phyloP scores from a whole-genome alignment of 2,797 vertebrate species.

The Argya squamiceps region DNA sequence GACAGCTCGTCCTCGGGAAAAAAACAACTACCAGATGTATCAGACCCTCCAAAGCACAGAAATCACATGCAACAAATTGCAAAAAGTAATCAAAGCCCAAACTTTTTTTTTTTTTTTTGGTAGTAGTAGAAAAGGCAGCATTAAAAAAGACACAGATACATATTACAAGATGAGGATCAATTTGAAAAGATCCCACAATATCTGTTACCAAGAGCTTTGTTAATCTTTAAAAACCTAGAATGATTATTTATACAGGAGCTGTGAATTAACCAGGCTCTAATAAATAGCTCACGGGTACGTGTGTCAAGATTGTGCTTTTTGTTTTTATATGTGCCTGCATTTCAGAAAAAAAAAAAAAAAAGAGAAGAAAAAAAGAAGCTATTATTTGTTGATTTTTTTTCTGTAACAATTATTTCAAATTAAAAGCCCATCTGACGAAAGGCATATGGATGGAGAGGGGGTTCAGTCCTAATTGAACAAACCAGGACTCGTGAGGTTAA shows the following conservation, averaged over 20 bases:
- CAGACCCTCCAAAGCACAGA: constrained; percentile 24
- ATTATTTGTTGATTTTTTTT: constrained; percentile 61
- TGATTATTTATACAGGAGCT: constrained; percentile 30
- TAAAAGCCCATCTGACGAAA: constrained; percentile 74
- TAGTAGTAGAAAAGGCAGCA: not conserved
- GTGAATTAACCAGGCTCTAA: constrained; percentile 46
- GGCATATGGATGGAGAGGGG: constrained; percentile 72
- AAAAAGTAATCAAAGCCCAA: constrained; percentile 24
- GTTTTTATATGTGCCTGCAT: constrained; percentile 22
- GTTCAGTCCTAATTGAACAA: constrained; percentile 79
- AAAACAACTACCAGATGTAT: not conserved
- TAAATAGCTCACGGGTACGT: constrained; percentile 48
- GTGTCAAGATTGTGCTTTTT: constrained; percentile 37
- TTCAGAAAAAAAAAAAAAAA: not conserved
- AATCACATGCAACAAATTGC: constrained; percentile 30
- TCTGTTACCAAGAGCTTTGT: constrained; percentile 42
- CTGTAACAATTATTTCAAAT: constrained; percentile 71
- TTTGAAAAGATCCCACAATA: constrained; percentile 61
- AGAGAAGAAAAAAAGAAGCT: not conserved
- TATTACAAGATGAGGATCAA: constrained; percentile 34
- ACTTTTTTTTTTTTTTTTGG: not conserved
- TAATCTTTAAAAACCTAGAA: constrained; percentile 62
- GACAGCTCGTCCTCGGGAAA: not conserved
- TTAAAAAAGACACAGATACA: constrained; percentile 34
- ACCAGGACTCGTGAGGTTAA: constrained; percentile 81